phyloP scores from a whole-genome alignment of 2,113 vertebrate species.

The Eolophus roseicapilla region DNA sequence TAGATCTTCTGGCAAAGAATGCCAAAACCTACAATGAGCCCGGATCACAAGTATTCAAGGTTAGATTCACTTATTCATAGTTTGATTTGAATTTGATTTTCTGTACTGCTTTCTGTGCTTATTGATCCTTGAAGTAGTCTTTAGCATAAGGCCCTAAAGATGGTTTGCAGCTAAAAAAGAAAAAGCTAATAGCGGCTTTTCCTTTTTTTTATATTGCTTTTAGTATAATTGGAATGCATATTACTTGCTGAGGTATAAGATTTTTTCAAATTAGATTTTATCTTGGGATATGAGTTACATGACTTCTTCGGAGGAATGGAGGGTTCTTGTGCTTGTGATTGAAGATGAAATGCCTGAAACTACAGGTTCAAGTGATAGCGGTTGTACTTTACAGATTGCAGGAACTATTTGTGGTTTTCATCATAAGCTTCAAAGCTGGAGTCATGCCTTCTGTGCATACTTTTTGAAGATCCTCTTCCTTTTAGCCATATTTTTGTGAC shows the following conservation, averaged over 20 bases:
- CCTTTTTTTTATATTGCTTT: background rate
- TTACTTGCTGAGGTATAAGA: background rate
- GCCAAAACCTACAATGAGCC: constrained; percentile 98
- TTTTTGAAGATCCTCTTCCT: background rate
- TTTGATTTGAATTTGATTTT: background rate
- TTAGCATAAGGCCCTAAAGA: background rate
- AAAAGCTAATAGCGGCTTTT: background rate
- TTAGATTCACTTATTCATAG: constrained; percentile 59
- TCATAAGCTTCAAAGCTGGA: background rate
- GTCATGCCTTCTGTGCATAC: background rate
- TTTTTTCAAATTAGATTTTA: background rate
- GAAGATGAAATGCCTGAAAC: background rate
- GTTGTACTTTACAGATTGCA: background rate
- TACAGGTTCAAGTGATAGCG: background rate
- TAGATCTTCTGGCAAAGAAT: constrained; percentile 95
- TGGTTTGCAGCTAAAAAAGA: background rate
- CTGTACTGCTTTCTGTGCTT: background rate
- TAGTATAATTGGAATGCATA: background rate
- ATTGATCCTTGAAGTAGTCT: background rate
- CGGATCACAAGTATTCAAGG: constrained; percentile 98
- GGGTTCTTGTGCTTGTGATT: background rate
- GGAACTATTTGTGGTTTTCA: background rate
- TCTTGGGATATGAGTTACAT: background rate
- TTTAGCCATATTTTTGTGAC: background rate
- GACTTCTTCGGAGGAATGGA: background rate